A percentile compares a stretch with the other conserved stretches of the same genome.
These are phyloP conservation scores for Psilopogon haemacephalus DNA, from an alignment of 2,113 vertebrate species.

Conservation along the genomic window DNA sequence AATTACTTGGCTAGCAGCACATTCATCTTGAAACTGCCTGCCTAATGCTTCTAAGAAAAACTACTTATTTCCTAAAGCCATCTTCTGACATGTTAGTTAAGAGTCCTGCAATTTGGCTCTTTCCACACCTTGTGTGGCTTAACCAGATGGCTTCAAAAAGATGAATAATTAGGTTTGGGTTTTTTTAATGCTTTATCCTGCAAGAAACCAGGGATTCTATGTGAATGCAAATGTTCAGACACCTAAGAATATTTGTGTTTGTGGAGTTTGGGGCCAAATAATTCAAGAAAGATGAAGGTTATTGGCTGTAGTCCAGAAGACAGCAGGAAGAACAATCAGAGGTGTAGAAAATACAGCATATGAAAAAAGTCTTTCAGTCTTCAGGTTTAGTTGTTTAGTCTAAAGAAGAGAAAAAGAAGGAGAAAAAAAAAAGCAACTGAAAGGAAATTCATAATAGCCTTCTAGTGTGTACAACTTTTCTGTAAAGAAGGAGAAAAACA, in stretches of 20 bases:
- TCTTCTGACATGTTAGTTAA: not conserved
- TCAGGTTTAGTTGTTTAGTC: slow-evolving; percentile 43
- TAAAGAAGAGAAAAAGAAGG: slow-evolving; percentile 17
- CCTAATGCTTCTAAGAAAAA: not conserved
- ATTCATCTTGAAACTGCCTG: not conserved
- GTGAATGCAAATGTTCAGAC: not conserved
- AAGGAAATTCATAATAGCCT: slow-evolving; percentile 38
- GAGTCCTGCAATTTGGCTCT: not conserved
- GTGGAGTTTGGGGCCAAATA: not conserved
- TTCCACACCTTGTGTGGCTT: not conserved
- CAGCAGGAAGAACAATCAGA: slow-evolving; percentile 20
- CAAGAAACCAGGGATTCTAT: not conserved
- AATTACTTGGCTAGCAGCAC: not conserved
- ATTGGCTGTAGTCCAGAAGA: slow-evolving; percentile 1
- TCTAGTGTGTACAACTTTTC: slow-evolving; percentile 13
- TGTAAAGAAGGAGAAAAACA: slow-evolving; percentile 49
- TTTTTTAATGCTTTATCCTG: not conserved
- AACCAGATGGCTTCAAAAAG: not conserved
- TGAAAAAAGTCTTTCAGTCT: slow-evolving; percentile 25
- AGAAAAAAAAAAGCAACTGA: not conserved
- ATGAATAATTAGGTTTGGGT: not conserved
- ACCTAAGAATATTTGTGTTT: not conserved
- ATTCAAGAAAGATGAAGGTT: not conserved
- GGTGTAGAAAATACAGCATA: not conserved
- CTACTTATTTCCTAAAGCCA: not conserved